Evolutionary conservation across 1,140 invertebrate genomes (phyloP).

Genomic region (Drosophila simulans): DNA sequence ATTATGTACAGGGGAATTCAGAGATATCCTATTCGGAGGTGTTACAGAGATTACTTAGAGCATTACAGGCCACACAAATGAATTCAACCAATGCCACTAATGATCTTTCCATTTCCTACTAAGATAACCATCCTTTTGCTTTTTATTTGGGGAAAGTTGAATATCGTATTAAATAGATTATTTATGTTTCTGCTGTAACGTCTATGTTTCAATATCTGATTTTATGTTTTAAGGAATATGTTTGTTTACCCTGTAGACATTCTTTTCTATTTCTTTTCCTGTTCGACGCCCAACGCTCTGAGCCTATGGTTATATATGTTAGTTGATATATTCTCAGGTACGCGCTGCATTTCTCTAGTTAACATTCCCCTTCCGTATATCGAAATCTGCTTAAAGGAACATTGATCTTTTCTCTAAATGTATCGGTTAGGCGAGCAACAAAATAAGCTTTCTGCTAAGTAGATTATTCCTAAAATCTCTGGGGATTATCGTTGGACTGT

Average conservation of each 20-base stretch:
- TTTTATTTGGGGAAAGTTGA: background rate
- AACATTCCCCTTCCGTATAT: constrained; percentile 49
- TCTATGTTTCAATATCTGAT: constrained; percentile 14
- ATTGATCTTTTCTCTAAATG: constrained; percentile 41
- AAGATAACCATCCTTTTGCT: background rate
- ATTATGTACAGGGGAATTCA: background rate
- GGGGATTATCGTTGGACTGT: constrained; percentile 14
- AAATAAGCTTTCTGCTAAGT: background rate
- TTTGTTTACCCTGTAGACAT: constrained; percentile 60
- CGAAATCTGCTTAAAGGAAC: constrained; percentile 51
- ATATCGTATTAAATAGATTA: background rate
- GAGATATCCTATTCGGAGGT: background rate
- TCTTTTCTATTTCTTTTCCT: constrained; percentile 27
- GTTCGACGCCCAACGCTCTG: constrained; percentile 37
- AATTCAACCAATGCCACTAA: no score
- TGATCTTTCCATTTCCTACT: background rate
- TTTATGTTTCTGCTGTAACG: background rate
- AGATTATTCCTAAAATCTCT: constrained; percentile 14
- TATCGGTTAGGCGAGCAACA: constrained; percentile 10
- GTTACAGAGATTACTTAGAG: background rate
- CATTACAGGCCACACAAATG: no score
- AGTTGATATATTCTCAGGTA: constrained; percentile 68
- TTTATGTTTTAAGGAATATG: constrained; percentile 49
- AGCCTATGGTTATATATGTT: constrained; percentile 32
- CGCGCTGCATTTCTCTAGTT: constrained; percentile 77